Conservation (phyloP, 2,888 invertebrate genomes). For the Rotaria macrura region DNA sequence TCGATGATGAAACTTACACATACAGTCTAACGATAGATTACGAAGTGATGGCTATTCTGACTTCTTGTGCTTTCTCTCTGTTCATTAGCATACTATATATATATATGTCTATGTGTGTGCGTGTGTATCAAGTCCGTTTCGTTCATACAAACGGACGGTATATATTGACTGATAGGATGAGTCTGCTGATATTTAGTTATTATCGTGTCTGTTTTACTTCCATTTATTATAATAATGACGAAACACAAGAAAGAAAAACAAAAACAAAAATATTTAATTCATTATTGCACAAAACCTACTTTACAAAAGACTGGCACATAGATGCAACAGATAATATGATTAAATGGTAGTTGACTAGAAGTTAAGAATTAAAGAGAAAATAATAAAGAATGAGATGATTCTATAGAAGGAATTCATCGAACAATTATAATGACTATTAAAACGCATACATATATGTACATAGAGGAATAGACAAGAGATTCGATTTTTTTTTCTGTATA, state of each 20-base stretch:
- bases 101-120: not conserved
- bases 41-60: not conserved
- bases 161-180: not conserved
- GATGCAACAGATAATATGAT: not conserved
- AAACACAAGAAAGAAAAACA: not conserved
- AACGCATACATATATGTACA: not conserved
- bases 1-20: not conserved
- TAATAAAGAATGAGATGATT: not conserved
- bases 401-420: not conserved
- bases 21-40: not conserved
- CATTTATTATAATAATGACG: not conserved
- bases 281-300: not conserved
- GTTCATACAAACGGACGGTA: not conserved
- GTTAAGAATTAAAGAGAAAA: not conserved
- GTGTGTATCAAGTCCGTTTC: not conserved
- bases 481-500: not conserved
- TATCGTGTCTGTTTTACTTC: not conserved
- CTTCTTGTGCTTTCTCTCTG: not conserved
- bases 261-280: not conserved
- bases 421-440: not conserved
- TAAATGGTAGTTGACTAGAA: not conserved
- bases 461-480: not conserved
- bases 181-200: not conserved
- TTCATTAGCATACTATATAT: not conserved
- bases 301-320: not conserved